These are phyloP conservation scores for Hycleus phaleratus DNA, from an alignment of 1,140 invertebrate genomes.

Conservation along the genomic window DNA sequence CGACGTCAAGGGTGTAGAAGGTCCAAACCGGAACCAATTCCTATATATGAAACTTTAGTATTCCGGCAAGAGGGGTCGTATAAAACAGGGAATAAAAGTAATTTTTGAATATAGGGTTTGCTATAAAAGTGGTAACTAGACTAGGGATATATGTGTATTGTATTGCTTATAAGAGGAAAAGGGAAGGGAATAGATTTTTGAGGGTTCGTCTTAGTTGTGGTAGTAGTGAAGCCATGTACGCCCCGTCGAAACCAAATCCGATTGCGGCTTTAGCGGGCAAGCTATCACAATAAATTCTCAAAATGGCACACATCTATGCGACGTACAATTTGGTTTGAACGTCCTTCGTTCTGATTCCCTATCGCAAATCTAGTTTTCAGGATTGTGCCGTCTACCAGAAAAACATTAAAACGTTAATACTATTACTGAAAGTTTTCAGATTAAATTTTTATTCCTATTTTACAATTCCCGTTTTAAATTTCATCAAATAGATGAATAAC, in stretches of 20 bases:
- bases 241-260: conserved; percentile 28
- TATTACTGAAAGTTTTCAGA: too few species aligned
- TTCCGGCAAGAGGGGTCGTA: conserved; percentile 11
- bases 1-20: not conserved
- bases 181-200: not conserved
- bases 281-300: conserved; percentile 38
- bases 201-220: conserved; percentile 4
- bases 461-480: too few species aligned
- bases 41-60: conserved; percentile 12
- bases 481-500: too few species aligned
- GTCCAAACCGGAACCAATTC: conserved; percentile 2
- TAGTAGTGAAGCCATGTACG: conserved; percentile 2
- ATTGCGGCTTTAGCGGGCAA: conserved; percentile 35
- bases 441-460: too few species aligned
- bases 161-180: not conserved
- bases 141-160: not conserved
- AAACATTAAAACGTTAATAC: too few species aligned
- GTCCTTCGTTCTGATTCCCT: conserved; percentile 22
- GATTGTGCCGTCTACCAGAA: too few species aligned
- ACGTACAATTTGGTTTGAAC: conserved; percentile 34
- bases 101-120: conserved; percentile 28
- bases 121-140: conserved; percentile 29
- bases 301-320: conserved; percentile 35
- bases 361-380: conserved; percentile 25
- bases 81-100: conserved; percentile 25